Evolutionary conservation across 2,113 vertebrate genomes (phyloP).

Genomic region (Accipiter virgatus): DNA sequence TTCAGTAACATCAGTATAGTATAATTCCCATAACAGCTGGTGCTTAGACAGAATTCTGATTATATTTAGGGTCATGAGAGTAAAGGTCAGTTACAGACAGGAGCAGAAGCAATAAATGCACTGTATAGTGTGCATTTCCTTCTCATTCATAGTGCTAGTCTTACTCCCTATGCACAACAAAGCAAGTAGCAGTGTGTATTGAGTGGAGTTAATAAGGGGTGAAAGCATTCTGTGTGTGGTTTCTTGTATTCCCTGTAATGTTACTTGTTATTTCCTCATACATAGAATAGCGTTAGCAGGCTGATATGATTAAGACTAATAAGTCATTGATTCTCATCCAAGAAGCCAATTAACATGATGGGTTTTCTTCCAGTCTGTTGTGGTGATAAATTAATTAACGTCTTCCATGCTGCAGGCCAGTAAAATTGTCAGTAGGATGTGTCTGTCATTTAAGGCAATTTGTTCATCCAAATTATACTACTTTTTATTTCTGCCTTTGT

Average conservation of each 20-base stretch:
- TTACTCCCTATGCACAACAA: not conserved
- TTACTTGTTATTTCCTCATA: not conserved
- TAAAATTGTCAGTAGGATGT: not conserved
- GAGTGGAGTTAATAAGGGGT: not conserved
- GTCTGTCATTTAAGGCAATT: not conserved
- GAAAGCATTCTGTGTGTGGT: not conserved
- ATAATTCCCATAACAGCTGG: not conserved
- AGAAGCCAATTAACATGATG: not conserved
- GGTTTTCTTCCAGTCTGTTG: not conserved
- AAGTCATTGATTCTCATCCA: not conserved
- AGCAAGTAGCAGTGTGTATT: not conserved
- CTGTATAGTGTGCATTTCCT: not conserved
- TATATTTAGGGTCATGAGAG: not conserved
- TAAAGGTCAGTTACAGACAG: not conserved
- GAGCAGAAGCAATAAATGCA: not conserved
- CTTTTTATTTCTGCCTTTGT: not conserved
- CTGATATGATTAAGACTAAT: not conserved
- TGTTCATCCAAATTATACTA: not conserved
- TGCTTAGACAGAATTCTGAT: not conserved
- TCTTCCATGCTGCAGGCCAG: not conserved
- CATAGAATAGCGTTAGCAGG: not conserved
- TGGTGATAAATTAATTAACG: not conserved
- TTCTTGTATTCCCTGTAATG: not conserved
- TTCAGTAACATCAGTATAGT: not conserved
- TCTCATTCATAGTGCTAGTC: not conserved